These are phyloP conservation scores for Mormyrus proboscirostris DNA, from an alignment of 2,797 vertebrate species.

Conservation along the genomic window DNA sequence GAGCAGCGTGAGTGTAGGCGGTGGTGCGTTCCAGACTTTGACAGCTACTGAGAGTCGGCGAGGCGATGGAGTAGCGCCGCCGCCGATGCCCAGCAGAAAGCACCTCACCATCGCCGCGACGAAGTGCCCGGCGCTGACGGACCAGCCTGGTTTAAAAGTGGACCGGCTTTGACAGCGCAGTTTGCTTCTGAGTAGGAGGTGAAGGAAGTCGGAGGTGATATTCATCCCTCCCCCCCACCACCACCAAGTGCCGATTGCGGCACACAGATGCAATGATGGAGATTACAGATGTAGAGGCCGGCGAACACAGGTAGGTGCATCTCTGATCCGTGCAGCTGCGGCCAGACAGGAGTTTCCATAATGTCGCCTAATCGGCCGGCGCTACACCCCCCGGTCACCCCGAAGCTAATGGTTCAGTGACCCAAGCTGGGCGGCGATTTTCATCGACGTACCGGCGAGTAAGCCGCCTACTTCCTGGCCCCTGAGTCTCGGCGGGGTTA, in stretches of 20 bases:
- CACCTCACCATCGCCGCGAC: not conserved
- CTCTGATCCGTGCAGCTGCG: not conserved
- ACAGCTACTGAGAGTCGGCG: not conserved
- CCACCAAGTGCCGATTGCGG: not conserved
- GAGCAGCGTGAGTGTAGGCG: not conserved
- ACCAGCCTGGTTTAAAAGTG: not conserved
- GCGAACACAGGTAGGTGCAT: constrained; percentile 52
- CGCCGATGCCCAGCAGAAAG: not conserved
- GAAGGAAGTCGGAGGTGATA: not conserved
- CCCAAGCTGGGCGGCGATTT: not conserved
- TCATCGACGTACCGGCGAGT: not conserved
- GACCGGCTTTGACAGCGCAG: not conserved
- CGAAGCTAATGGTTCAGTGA: not conserved
- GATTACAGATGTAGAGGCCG: constrained; percentile 48
- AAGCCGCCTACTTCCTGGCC: not conserved
- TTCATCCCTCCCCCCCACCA: not conserved
- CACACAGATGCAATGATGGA: constrained; percentile 48
- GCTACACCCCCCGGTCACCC: not conserved
- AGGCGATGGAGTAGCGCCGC: too few species aligned
- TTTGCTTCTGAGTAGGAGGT: not conserved
- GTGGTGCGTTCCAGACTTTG: not conserved
- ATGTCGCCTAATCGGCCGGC: not conserved
- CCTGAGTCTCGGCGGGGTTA: not conserved
- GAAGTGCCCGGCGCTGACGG: not conserved
- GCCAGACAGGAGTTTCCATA: not conserved